Percentiles rank a stretch among this genome's conserved stretches.
Evolutionary conservation across 2,113 vertebrate species (phyloP).

Genomic region (Mobula hypostoma): DNA sequence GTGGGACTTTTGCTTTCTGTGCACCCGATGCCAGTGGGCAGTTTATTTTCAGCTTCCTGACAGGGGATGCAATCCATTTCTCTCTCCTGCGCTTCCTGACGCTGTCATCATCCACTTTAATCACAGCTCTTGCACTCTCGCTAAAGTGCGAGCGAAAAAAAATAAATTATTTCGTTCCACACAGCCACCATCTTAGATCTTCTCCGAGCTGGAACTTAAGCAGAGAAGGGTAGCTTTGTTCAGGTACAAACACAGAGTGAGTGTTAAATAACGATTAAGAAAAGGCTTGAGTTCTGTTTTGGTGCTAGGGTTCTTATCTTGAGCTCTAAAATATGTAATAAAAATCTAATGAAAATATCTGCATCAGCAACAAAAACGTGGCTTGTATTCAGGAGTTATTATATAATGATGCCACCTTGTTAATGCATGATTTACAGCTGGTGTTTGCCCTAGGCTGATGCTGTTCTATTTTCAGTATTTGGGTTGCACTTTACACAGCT

Average conservation of each 20-base stretch:
- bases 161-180: not conserved
- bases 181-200: not conserved
- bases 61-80: not conserved
- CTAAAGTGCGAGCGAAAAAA: not conserved
- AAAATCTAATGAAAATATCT: not conserved
- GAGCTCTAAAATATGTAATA: not conserved
- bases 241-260: not conserved
- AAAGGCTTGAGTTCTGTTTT: not conserved
- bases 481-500: slow-evolving; percentile 11
- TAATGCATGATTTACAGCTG: slow-evolving; percentile 25
- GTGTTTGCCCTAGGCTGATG: not conserved
- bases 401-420: slow-evolving; percentile 4
- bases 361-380: not conserved
- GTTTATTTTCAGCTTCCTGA: slow-evolving; percentile 5
- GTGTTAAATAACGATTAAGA: not conserved
- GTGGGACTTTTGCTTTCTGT: slow-evolving; percentile 5
- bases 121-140: not conserved
- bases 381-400: not conserved
- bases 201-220: not conserved
- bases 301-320: not conserved
- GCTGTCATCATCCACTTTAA: slow-evolving; percentile 1
- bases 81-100: not conserved
- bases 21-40: slow-evolving; percentile 10
- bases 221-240: not conserved
- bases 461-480: slow-evolving; percentile 30